Percentiles rank a stretch among this genome's conserved stretches.
phyloP scores from a whole-genome alignment of 1,140 invertebrate species.

The Pogonus chalceus region DNA sequence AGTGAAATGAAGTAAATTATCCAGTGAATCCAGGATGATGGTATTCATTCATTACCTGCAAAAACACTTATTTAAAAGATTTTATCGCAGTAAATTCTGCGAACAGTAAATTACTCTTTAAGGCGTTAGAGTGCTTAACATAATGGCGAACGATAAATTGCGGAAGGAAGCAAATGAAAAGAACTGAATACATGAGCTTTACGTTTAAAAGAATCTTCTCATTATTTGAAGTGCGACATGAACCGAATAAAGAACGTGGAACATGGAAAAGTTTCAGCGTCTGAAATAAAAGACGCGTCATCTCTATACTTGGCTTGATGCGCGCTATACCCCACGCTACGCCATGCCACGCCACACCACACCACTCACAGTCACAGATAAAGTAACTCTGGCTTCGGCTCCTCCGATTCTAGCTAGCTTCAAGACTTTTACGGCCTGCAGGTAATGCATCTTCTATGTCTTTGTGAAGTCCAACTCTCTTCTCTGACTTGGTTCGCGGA shows the following conservation, averaged over 20 bases:
- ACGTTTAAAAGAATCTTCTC: not conserved
- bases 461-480: slow-evolving; percentile 2
- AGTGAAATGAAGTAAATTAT: not conserved
- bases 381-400: too few species aligned
- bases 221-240: slow-evolving; percentile 4
- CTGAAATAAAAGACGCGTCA: not conserved
- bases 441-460: slow-evolving; percentile 4
- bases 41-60: not conserved
- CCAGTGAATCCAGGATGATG: not conserved
- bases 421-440: slow-evolving; percentile 4
- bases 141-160: slow-evolving; percentile 6
- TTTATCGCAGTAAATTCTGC: slow-evolving; percentile 1
- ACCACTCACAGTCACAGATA: not conserved
- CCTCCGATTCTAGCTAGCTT: too few species aligned
- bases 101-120: not conserved
- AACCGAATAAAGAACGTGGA: not conserved
- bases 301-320: too few species aligned
- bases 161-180: slow-evolving; percentile 6
- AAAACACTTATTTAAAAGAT: slow-evolving; percentile 8
- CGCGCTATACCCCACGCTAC: too few species aligned
- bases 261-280: not conserved
- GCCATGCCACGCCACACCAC: too few species aligned
- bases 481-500: not conserved
- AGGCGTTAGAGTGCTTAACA: not conserved
- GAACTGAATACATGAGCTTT: not conserved